A percentile compares a stretch with the other conserved stretches of the same genome.
Conservation (phyloP, 1,140 invertebrate genomes). For the Dendrolimus punctatus region DNA sequence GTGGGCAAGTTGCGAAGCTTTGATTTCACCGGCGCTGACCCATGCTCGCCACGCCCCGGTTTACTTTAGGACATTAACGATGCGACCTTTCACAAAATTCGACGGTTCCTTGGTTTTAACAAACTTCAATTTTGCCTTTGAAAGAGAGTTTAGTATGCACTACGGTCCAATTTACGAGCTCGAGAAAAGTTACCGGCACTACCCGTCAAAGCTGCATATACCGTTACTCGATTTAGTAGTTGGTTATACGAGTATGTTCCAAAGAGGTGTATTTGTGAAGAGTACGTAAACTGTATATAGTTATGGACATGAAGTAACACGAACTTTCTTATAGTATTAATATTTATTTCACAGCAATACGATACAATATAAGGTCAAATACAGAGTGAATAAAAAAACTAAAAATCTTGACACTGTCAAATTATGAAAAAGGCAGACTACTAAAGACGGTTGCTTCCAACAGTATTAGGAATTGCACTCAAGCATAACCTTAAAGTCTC, state of each 20-base stretch:
- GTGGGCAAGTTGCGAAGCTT: constrained; percentile 58
- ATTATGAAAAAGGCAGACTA: too few species aligned
- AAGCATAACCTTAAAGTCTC: too few species aligned
- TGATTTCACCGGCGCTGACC: constrained; percentile 37
- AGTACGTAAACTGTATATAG: too few species aligned
- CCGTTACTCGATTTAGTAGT: not conserved
- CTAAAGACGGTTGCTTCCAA: too few species aligned
- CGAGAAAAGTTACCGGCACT: constrained; percentile 15
- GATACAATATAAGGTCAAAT: not conserved
- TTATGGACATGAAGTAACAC: not conserved
- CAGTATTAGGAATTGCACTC: too few species aligned
- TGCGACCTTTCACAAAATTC: constrained; percentile 42
- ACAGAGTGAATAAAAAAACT: not conserved
- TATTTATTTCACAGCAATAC: not conserved
- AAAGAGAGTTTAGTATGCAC: constrained; percentile 20
- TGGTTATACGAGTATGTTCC: not conserved
- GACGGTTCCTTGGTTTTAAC: constrained; percentile 33
- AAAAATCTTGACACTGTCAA: not conserved
- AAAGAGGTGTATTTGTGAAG: not conserved
- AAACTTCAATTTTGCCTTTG: constrained; percentile 23
- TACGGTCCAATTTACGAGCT: constrained; percentile 16
- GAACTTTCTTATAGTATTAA: not conserved
- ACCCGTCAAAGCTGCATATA: constrained; percentile 12
- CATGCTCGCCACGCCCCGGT: constrained; percentile 30
- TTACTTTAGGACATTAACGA: constrained; percentile 42